phyloP scores from a whole-genome alignment of 2,888 invertebrate genomes.

The Pseudococcus jackbeardsleyi region DNA sequence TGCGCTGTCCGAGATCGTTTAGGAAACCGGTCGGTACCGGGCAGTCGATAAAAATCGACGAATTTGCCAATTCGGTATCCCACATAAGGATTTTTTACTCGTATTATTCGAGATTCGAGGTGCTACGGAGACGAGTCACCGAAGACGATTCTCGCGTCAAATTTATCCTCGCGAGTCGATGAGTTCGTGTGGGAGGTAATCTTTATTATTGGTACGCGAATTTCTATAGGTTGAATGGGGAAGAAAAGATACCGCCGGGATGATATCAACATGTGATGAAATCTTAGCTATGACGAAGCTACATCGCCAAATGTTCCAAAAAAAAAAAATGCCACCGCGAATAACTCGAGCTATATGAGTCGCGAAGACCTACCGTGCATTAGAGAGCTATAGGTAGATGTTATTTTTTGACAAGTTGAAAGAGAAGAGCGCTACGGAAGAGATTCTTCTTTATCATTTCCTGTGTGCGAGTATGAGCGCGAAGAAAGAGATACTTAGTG shows the following conservation, averaged over 20 bases:
- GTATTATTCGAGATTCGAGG: background rate
- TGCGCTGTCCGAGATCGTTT: slow-evolving; percentile 31
- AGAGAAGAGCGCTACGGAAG: slow-evolving; percentile 14
- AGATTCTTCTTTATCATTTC: slow-evolving; percentile 33
- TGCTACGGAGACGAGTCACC: background rate
- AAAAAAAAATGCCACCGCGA: slow-evolving; percentile 33
- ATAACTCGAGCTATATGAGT: slow-evolving; percentile 14
- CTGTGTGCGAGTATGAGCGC: background rate
- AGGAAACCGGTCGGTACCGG: background rate
- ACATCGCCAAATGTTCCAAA: slow-evolving; percentile 1
- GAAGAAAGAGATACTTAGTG: background rate
- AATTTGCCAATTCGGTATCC: slow-evolving; percentile 45
- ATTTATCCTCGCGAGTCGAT: background rate
- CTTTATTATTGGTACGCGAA: background rate
- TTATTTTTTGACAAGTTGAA: slow-evolving; percentile 4
- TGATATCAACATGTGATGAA: background rate
- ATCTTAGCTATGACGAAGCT: background rate
- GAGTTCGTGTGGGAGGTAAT: background rate
- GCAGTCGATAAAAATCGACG: slow-evolving; percentile 41
- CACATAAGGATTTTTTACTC: slow-evolving; percentile 28
- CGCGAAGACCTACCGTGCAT: background rate
- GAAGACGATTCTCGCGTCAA: background rate
- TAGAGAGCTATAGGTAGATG: background rate
- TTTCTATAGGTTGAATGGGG: background rate
- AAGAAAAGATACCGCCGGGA: background rate